phyloP scores from a whole-genome alignment of 2,797 vertebrate species.

The Gouania willdenowi region DNA sequence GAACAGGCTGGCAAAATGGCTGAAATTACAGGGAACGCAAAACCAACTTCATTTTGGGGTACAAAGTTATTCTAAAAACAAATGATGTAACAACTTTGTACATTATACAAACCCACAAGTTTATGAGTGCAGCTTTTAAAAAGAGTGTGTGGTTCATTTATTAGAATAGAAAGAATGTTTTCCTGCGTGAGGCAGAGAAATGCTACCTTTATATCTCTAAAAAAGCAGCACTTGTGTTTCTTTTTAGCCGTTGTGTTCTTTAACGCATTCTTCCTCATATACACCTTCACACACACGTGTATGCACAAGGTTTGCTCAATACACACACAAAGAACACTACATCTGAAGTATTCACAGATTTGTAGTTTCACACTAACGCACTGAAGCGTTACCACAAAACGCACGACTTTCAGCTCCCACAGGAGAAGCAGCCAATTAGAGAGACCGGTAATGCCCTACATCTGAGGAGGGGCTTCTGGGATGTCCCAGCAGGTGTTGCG shows the following conservation, averaged over 20 bases:
- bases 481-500: conserved; percentile 67
- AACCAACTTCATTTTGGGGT: conserved; percentile 37
- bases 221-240: too few species aligned
- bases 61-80: conserved; percentile 50
- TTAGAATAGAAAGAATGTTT: conserved; percentile 23
- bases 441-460: conserved; percentile 57
- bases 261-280: too few species aligned
- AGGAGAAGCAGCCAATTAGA: conserved; percentile 54
- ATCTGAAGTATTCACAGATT: conserved; percentile 27
- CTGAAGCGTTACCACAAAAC: conserved; percentile 17
- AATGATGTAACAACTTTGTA: conserved; percentile 55
- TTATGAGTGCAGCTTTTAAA: conserved; percentile 15
- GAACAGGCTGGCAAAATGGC: conserved; percentile 46
- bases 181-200: conserved; percentile 11
- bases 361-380: conserved; percentile 22
- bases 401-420: conserved; percentile 19
- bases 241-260: too few species aligned
- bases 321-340: too few species aligned
- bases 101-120: conserved; percentile 41
- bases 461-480: conserved; percentile 65
- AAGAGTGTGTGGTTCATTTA: conserved; percentile 23
- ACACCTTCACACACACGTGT: neutral
- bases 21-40: conserved; percentile 46
- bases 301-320: too few species aligned
- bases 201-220: too few species aligned